Conservation (phyloP, 2,113 vertebrate genomes). For the Sapajus apella region DNA sequence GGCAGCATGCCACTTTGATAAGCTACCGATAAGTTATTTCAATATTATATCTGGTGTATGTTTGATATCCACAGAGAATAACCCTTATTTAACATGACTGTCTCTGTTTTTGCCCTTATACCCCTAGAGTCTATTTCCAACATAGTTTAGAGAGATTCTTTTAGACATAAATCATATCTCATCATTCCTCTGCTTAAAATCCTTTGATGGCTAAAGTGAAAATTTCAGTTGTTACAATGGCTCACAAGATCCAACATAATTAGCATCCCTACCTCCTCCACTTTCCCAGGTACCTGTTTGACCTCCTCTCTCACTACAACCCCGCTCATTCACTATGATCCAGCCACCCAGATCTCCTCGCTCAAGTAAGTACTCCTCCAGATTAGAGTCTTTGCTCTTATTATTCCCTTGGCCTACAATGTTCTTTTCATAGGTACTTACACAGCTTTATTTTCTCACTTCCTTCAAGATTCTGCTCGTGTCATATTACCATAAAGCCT, state of each 20-base stretch:
- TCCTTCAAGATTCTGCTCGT: slow-evolving; percentile 7
- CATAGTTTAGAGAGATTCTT: not conserved
- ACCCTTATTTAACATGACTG: not conserved
- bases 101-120: not conserved
- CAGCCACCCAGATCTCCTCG: not conserved
- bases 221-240: not conserved
- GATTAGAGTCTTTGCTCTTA: not conserved
- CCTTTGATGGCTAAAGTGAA: not conserved
- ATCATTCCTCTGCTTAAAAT: slow-evolving; percentile 39
- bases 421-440: not conserved
- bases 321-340: not conserved
- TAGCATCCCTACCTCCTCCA: not conserved
- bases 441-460: not conserved
- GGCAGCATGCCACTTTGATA: not conserved
- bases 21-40: not conserved
- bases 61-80: slow-evolving; percentile 30
- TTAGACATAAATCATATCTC: not conserved
- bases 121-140: not conserved
- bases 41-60: not conserved
- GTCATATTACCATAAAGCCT: not conserved
- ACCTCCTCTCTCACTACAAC: not conserved
- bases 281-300: not conserved
- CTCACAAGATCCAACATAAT: not conserved
- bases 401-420: not conserved
- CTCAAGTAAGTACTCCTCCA: not conserved